Evolutionary conservation across 2,888 invertebrate species (phyloP).

Genomic region (Drosophila testacea): DNA sequence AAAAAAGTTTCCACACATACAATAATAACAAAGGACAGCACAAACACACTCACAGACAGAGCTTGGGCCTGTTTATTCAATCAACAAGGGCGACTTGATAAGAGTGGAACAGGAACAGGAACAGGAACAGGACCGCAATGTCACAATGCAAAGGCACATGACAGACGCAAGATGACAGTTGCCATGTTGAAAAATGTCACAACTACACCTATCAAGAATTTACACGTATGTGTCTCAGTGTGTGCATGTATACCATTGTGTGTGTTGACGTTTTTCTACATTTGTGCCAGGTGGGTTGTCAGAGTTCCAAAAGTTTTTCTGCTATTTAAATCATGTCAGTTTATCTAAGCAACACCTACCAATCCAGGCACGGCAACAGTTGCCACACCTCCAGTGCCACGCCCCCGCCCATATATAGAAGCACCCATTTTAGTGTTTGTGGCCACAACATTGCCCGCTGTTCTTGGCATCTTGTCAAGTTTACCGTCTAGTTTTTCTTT

Average conservation of each 20-base stretch:
- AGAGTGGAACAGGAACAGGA: conserved; percentile 37
- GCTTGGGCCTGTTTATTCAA: conserved; percentile 71
- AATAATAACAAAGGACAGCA: conserved; percentile 38
- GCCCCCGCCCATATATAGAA: conserved; percentile 18
- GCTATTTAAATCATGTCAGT: conserved; percentile 79
- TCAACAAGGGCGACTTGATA: conserved; percentile 68
- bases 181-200: conserved; percentile 72
- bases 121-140: conserved; percentile 39
- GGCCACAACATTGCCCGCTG: conserved; percentile 61
- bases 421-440: conserved; percentile 32
- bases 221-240: neutral
- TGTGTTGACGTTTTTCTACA: conserved; percentile 32
- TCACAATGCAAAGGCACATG: conserved; percentile 72
- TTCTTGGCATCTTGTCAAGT: conserved; percentile 77
- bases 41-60: conserved; percentile 23
- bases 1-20: conserved; percentile 48
- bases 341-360: conserved; percentile 74
- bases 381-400: conserved; percentile 53
- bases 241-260: neutral
- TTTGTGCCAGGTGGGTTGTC: conserved; percentile 54
- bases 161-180: conserved; percentile 79
- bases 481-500: conserved; percentile 44
- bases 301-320: conserved; percentile 69
- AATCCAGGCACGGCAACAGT: conserved; percentile 52
- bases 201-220: conserved; percentile 31